These are phyloP conservation scores for Malachius bipustulatus DNA, from an alignment of 2,888 invertebrate genomes.

Conservation along the genomic window DNA sequence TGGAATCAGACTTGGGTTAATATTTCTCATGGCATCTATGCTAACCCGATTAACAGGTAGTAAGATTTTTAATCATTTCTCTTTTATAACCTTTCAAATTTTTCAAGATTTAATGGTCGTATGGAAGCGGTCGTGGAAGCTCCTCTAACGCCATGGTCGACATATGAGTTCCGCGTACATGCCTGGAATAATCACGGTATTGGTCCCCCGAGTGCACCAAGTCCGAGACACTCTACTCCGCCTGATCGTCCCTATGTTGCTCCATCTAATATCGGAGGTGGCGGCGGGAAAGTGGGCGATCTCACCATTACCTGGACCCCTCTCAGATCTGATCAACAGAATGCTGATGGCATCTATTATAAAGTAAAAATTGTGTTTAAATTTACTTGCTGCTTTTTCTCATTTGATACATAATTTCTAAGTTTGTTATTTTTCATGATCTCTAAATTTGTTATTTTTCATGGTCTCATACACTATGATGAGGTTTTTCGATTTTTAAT, in stretches of 20 bases:
- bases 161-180: conserved; percentile 79
- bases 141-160: conserved; percentile 72
- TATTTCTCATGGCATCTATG: conserved; percentile 54
- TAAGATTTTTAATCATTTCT: no score
- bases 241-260: conserved; percentile 67
- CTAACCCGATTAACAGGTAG: conserved; percentile 65
- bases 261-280: conserved; percentile 75
- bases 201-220: conserved; percentile 70
- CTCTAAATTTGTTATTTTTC: no score
- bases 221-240: conserved; percentile 75
- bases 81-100: no score
- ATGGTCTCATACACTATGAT: no score
- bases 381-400: no score
- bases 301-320: conserved; percentile 85
- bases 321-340: conserved; percentile 64
- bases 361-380: no score
- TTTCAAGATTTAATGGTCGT: conserved; percentile 41
- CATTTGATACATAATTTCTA: no score
- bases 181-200: conserved; percentile 79
- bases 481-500: no score
- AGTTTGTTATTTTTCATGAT: no score
- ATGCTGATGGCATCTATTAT: conserved; percentile 54
- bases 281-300: conserved; percentile 92
- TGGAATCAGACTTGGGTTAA: conserved; percentile 75
- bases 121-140: conserved; percentile 62